Base-by-base conservation (phyloP, 2,888 invertebrate genomes). In the Anthophora plumipes region DNA sequence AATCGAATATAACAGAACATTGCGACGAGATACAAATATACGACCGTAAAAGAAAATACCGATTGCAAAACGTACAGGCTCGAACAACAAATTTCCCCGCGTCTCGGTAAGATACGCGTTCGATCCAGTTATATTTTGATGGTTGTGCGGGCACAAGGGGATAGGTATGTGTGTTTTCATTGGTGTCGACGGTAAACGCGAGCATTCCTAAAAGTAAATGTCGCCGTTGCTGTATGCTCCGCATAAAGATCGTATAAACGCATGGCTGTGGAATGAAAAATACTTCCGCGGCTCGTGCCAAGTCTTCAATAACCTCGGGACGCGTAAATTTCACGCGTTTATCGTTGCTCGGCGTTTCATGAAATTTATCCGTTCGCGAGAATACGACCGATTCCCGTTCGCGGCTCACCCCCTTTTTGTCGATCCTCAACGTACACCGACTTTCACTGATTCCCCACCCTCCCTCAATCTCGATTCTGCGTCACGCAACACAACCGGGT, bases 311-410 rank as follows among this genome's bases (percentile, higher is more conserved):
- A 80, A 84, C 59, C 67, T 48, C 25, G 55, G 41, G 60, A 50
- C 70, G 59, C 84, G 86, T 80, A 67, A 76, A 82, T 86, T 85
- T 85, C 78, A 71, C 81, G 63, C 76, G 82, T 72, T 70, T 86
- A 81, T 77, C 54, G 68, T 46, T n/a, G 31, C 64, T 11, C 46
- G 48, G 54, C 59, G 25, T 68, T 81, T 66, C 77, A 46, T 9
- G 73, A 82, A 82, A 82, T 81, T 82, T 81, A 80, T 80, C 71
- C 57, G 57, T 52, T 39, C 70, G 48, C 68, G 50, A n/a, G 17
- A n/a, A 37, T 11, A 31, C 74, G 43, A 9, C 17, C 50, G 69
- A 66, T 68, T 57, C 69, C 69, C 67, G 68, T 61, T 73, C 69
- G 41, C 73, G 76, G 60, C 55, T 68, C 17, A 9, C 55, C 8